phyloP scores from a whole-genome alignment of 2,888 invertebrate genomes.

The Galeopsomyia nigrocyanea region DNA sequence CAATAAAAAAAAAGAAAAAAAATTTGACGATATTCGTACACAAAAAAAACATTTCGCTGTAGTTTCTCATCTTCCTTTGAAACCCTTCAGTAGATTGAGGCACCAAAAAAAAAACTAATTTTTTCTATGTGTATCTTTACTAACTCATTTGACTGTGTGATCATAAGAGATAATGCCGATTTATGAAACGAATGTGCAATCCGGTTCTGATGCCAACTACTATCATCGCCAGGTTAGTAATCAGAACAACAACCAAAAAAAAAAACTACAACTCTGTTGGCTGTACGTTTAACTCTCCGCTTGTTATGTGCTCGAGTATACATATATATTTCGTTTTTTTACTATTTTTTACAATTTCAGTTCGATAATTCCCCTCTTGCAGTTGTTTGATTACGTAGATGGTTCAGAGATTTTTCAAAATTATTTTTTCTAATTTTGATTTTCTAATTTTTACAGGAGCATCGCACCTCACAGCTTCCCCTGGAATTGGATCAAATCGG shows the following conservation, averaged over 20 bases:
- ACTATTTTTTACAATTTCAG: too few relatives aligned
- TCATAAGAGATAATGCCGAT: too few relatives aligned
- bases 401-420: not conserved
- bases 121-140: too few relatives aligned
- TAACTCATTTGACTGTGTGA: too few relatives aligned
- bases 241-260: too few relatives aligned
- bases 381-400: constrained; percentile 11
- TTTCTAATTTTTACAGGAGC: constrained; percentile 76
- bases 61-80: not conserved
- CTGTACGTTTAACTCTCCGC: too few relatives aligned
- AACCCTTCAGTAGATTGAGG: constrained; percentile 5
- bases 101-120: not conserved
- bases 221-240: too few relatives aligned
- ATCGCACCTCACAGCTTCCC: constrained; percentile 89
- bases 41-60: not conserved
- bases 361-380: not conserved
- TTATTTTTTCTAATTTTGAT: not conserved
- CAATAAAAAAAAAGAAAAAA: constrained; percentile 8
- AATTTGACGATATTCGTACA: constrained; percentile 1
- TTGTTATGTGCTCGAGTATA: too few relatives aligned
- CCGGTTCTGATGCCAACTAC: too few relatives aligned
- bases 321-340: too few relatives aligned
- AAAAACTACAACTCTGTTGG: too few relatives aligned
- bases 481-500: constrained; percentile 83
- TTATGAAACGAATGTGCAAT: too few relatives aligned